Evolutionary conservation across 2,888 invertebrate genomes (phyloP).

Genomic region (Parascotia fuliginaria): DNA sequence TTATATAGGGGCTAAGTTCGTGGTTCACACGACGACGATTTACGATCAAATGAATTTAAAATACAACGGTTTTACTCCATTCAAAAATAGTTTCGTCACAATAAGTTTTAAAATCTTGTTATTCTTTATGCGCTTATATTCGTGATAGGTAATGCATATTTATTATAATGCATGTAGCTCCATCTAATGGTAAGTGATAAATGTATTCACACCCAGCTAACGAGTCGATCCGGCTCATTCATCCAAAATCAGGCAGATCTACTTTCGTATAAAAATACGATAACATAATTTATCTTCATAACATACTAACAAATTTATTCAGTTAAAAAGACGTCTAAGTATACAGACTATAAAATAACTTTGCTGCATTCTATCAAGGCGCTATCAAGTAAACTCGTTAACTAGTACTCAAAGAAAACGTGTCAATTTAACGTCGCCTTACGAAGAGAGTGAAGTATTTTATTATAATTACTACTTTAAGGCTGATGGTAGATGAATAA

Average conservation of each 20-base stretch:
- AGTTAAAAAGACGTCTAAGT: conserved; percentile 5
- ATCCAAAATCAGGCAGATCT: too few species aligned
- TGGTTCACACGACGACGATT: conserved; percentile 14
- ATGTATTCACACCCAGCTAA: too few species aligned
- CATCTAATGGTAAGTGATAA: too few species aligned
- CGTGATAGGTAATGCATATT: too few species aligned
- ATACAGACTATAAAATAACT: conserved; percentile 12
- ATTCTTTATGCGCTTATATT: too few species aligned
- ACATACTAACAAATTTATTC: conserved; percentile 1
- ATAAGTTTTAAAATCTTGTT: too few species aligned
- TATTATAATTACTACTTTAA: conserved; percentile 3
- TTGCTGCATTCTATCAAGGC: conserved; percentile 28
- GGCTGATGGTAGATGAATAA: too few species aligned
- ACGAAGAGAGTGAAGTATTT: conserved; percentile 4
- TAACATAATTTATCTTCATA: too few species aligned
- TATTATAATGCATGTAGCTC: too few species aligned
- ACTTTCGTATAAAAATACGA: too few species aligned
- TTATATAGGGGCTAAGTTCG: conserved; percentile 9
- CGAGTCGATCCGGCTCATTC: too few species aligned
- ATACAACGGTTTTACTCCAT: conserved; percentile 6
- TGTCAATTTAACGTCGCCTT: conserved; percentile 23
- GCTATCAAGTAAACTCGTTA: conserved; percentile 36
- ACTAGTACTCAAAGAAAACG: conserved; percentile 21
- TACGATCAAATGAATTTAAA: conserved; percentile 18
- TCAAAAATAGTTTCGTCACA: too few species aligned